These are phyloP conservation scores for Temnothorax unifasciatus DNA, from an alignment of 2,888 invertebrate species.

Conservation along the genomic window DNA sequence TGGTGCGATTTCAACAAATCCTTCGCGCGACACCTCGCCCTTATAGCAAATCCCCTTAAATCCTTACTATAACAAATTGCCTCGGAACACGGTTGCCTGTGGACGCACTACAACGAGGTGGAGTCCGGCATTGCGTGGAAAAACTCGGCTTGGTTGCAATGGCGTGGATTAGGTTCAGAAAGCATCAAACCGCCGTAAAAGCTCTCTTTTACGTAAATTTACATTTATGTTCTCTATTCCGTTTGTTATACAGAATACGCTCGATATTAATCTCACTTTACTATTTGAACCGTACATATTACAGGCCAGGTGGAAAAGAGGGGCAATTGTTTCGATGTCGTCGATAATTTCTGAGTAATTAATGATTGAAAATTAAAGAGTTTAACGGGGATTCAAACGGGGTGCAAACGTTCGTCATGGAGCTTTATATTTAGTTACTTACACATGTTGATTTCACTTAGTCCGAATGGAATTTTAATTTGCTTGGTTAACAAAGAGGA, in stretches of 20 bases:
- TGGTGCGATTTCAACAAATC: conserved; percentile 38
- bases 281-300: neutral
- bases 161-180: conserved; percentile 52
- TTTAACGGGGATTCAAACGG: neutral
- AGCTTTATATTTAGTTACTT: conserved; percentile 9
- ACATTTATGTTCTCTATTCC: conserved; percentile 40
- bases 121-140: conserved; percentile 35
- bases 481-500: conserved; percentile 17
- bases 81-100: neutral
- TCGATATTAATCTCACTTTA: neutral
- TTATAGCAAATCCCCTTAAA: conserved; percentile 50
- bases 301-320: neutral
- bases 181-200: conserved; percentile 55
- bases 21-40: neutral
- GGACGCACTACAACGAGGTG: conserved; percentile 24
- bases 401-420: neutral
- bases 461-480: conserved; percentile 37
- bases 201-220: conserved; percentile 49
- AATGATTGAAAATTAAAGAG: conserved; percentile 1
- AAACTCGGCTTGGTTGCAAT: conserved; percentile 37
- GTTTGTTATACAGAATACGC: neutral
- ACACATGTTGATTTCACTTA: neutral
- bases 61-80: conserved; percentile 37
- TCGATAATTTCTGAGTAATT: neutral
- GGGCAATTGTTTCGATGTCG: neutral